Base-by-base conservation (phyloP, 2,888 invertebrate species). In the Podotricha telesiphe region DNA sequence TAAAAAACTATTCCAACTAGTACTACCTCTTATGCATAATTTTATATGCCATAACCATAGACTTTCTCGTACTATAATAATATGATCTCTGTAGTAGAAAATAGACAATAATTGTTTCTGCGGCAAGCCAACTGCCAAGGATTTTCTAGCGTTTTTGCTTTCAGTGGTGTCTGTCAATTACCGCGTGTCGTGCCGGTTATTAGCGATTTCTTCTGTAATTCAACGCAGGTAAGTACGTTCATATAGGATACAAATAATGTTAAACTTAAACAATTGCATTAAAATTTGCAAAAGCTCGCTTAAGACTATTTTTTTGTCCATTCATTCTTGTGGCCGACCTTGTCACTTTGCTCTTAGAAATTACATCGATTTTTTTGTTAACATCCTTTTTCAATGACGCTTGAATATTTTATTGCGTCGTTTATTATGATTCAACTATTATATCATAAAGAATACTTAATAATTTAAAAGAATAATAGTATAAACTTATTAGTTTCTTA, bases 101-200 rank as follows among this genome's bases (percentile, higher is more conserved):
- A 59, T 22, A 59, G 59, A 59, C 45, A 59, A 59, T 42, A 11
- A 15, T 59, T 58, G 20, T 59, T 59, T 59, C n/a, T 59, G 42
- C 42, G 42, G 20, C 11, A 45, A 34, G 11, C 53, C n/a, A n/a
- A n/a, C n/a, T n/a, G n/a, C n/a, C 53, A 55, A 59, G 42, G 11
- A 45, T 59, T 22, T 59, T 42, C 48, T 59, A 37, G 50, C 48
- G 28, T 34, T 48, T n/a, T 62, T 48, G 47, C 47, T 62, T 48
- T 34, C 28, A 69, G 65, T 69, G 63, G 63, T 70, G 72, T 72
- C 72, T 74, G 73, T 73, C 70, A 72, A 55, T 70, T 77, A 80
- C 85, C 85, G 84, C 87, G 88, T 88, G 88, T 82, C 79, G 75
- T 74, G 77, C 84, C 84, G 85, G 84, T 78, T 75, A 67, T 70